Conservation (phyloP, 2,113 vertebrate genomes). For the Festucalex cinctus region DNA sequence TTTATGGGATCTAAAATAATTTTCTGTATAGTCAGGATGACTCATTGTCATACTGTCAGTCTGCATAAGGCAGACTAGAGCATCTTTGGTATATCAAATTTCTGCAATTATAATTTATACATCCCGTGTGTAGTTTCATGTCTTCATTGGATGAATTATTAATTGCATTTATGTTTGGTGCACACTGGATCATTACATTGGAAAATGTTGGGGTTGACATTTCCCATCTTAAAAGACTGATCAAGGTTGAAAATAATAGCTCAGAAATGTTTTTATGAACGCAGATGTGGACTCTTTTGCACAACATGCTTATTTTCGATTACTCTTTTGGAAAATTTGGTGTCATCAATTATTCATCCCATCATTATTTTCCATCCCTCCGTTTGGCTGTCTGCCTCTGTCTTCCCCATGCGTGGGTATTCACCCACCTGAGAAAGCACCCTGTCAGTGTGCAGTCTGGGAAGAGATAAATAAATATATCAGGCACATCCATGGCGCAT, state of each 20-base stretch:
- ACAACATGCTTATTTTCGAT: constrained; percentile 42
- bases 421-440: constrained; percentile 57
- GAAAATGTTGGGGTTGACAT: constrained; percentile 12
- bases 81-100: too few species aligned
- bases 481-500: constrained; percentile 48
- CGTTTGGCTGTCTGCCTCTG: constrained; percentile 16
- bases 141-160: constrained; percentile 28
- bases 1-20: too few species aligned
- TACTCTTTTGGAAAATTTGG: constrained; percentile 46
- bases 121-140: neutral
- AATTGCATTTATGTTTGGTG: constrained; percentile 14
- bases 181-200: neutral
- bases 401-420: constrained; percentile 51
- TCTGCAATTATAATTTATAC: neutral
- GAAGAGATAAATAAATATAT: constrained; percentile 54
- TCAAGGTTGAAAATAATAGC: constrained; percentile 28
- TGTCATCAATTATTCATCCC: constrained; percentile 59
- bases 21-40: too few species aligned
- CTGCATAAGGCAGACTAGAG: too few species aligned
- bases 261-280: constrained; percentile 14
- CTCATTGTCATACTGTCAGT: too few species aligned
- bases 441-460: constrained; percentile 57
- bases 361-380: constrained; percentile 24
- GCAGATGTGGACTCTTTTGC: constrained; percentile 4
- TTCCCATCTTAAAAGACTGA: constrained; percentile 26